These are phyloP conservation scores for Hypolimnas misippus DNA, from an alignment of 2,888 invertebrate species.

Conservation along the genomic window DNA sequence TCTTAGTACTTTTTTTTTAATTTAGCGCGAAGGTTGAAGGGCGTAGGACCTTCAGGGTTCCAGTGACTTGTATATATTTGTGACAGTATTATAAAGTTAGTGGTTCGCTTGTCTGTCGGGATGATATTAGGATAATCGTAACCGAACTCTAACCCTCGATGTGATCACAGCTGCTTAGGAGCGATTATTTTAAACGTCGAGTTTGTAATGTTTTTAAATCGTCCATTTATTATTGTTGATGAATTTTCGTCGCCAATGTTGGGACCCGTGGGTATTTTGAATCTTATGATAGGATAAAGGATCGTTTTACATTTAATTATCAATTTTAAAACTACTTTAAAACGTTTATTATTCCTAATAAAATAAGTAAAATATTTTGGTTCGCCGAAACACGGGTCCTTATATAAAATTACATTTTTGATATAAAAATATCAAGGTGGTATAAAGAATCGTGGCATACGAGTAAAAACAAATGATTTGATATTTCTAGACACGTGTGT, in stretches of 20 bases:
- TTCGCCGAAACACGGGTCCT: background rate
- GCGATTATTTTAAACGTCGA: slow-evolving; percentile 12
- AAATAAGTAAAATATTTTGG: background rate
- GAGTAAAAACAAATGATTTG: slow-evolving; percentile 4
- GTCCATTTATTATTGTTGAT: slow-evolving; percentile 6
- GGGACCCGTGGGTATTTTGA: background rate
- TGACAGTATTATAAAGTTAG: slow-evolving; percentile 69
- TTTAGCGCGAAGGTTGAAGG: slow-evolving; percentile 35
- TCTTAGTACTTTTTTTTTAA: slow-evolving; percentile 7
- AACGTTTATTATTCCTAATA: too few relatives aligned
- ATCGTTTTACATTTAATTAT: background rate
- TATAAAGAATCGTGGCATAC: slow-evolving; percentile 6
- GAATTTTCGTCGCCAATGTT: background rate
- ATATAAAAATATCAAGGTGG: background rate
- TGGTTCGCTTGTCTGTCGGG: slow-evolving; percentile 37
- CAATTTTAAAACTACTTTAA: background rate
- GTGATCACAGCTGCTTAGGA: slow-evolving; percentile 22
- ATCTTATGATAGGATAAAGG: background rate
- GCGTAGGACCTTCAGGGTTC: slow-evolving; percentile 27
- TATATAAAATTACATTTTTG: background rate
- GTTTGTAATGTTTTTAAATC: background rate
- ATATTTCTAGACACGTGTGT: background rate
- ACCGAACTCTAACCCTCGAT: slow-evolving; percentile 8
- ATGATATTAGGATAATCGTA: slow-evolving; percentile 22
- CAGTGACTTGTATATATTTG: slow-evolving; percentile 50